phyloP scores from a whole-genome alignment of 2,888 invertebrate genomes.

The Cetonia aurata region DNA sequence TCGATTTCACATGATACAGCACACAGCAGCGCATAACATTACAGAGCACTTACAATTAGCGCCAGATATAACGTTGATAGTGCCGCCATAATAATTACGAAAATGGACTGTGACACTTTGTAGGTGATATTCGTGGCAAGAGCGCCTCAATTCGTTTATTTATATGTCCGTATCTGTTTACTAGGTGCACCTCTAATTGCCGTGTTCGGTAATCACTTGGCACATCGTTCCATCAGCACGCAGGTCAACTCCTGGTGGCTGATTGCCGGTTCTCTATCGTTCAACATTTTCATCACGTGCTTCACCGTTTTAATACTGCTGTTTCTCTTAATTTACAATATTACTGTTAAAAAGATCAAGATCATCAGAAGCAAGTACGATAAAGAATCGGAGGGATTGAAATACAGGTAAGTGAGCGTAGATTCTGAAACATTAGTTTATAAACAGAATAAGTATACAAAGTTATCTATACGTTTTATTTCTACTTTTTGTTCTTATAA shows the following conservation, averaged over 20 bases:
- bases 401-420: conserved; percentile 68
- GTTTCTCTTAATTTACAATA: conserved; percentile 77
- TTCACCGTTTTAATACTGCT: conserved; percentile 77
- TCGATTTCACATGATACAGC: no score
- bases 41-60: conserved; percentile 4
- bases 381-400: conserved; percentile 71
- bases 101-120: conserved; percentile 11
- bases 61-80: neutral
- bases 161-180: conserved; percentile 54
- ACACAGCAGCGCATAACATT: neutral
- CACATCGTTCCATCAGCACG: conserved; percentile 74
- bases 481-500: no score
- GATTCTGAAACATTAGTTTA: no score
- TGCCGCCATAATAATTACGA: conserved; percentile 3
- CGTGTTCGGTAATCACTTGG: conserved; percentile 76
- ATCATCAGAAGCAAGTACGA: conserved; percentile 73
- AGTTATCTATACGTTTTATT: no score
- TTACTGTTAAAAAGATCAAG: conserved; percentile 74
- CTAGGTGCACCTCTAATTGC: conserved; percentile 76
- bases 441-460: no score
- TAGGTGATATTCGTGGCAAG: neutral
- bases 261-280: conserved; percentile 71
- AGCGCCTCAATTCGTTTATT: neutral
- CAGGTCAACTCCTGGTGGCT: conserved; percentile 76
- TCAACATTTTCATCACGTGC: conserved; percentile 77